Evolutionary conservation across 1,140 invertebrate genomes (phyloP).

Genomic region (Thaumetopoea pityocampa): DNA sequence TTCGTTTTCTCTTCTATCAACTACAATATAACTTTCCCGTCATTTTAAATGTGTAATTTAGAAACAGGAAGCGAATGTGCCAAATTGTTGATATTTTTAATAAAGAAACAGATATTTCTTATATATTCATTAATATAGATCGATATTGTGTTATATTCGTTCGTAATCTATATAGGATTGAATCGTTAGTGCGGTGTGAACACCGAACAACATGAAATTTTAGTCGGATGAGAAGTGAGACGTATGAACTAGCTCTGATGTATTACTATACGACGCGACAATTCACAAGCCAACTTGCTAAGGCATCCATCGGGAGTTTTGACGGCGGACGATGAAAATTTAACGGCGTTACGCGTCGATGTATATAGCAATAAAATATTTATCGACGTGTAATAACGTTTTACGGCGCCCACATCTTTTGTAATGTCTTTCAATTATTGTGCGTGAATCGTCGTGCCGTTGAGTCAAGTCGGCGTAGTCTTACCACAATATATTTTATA

Average conservation of each 20-base stretch:
- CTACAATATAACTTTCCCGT: slow-evolving; percentile 16
- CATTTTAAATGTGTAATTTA: slow-evolving; percentile 29
- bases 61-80: slow-evolving; percentile 51
- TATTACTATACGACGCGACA: slow-evolving; percentile 6
- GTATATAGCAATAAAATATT: too few relatives aligned
- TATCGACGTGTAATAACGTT: too few relatives aligned
- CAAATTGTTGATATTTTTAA: slow-evolving; percentile 59
- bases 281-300: not conserved
- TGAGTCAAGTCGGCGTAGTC: slow-evolving; percentile 20
- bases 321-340: too few relatives aligned
- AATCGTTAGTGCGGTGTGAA: slow-evolving; percentile 42
- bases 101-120: slow-evolving; percentile 42
- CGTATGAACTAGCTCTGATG: slow-evolving; percentile 1
- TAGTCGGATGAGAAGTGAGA: slow-evolving; percentile 24
- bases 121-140: slow-evolving; percentile 29
- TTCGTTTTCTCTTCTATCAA: slow-evolving; percentile 9
- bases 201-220: slow-evolving; percentile 36
- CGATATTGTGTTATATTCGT: slow-evolving; percentile 15
- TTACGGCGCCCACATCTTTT: not conserved
- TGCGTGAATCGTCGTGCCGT: not conserved
- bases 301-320: not conserved
- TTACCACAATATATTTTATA: slow-evolving; percentile 61
- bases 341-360: too few relatives aligned
- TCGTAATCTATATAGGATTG: slow-evolving; percentile 21
- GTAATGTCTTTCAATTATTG: not conserved